These are phyloP conservation scores for Hanleya hanleyi DNA, from an alignment of 2,888 invertebrate species.

Conservation along the genomic window DNA sequence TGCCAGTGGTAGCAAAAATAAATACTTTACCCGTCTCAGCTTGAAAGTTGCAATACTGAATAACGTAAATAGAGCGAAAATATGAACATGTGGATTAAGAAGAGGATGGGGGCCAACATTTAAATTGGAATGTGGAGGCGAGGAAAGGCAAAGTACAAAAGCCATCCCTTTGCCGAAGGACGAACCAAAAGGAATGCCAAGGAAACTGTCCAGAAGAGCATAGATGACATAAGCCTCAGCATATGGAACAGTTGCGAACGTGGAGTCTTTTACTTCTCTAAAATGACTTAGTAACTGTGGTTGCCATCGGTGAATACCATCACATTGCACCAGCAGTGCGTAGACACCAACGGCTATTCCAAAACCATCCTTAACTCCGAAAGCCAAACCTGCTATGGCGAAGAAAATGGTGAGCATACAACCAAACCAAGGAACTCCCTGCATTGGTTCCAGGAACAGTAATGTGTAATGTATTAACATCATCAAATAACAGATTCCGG, in stretches of 20 bases:
- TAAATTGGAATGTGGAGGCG: slow-evolving; percentile 17
- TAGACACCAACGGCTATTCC: slow-evolving; percentile 43
- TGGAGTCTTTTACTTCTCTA: slow-evolving; percentile 13
- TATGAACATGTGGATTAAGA: slow-evolving; percentile 22
- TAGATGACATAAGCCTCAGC: slow-evolving; percentile 34
- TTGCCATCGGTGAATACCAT: slow-evolving; percentile 36
- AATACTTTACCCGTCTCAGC: slow-evolving; percentile 16
- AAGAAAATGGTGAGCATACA: slow-evolving; percentile 27
- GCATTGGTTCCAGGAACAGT: slow-evolving; percentile 10
- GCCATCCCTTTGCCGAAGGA: slow-evolving; percentile 41
- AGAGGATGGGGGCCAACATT: too few relatives aligned
- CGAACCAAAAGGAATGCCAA: slow-evolving; percentile 32
- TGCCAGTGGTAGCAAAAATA: slow-evolving; percentile 16
- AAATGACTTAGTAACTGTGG: slow-evolving; percentile 12
- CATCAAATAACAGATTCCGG: slow-evolving; percentile 32
- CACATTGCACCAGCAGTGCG: slow-evolving; percentile 35
- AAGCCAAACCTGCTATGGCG: slow-evolving; percentile 28
- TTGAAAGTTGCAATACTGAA: slow-evolving; percentile 26
- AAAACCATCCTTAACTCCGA: slow-evolving; percentile 42
- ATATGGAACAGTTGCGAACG: slow-evolving; percentile 23
- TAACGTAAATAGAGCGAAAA: slow-evolving; percentile 29
- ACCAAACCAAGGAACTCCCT: slow-evolving; percentile 34
- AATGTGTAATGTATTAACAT: slow-evolving; percentile 29
- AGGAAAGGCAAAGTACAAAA: slow-evolving; percentile 32
- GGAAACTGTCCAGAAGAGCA: not conserved